These are phyloP conservation scores for Liopterus haemorrhoidalis DNA, from an alignment of 2,888 invertebrate species.

Conservation along the genomic window DNA sequence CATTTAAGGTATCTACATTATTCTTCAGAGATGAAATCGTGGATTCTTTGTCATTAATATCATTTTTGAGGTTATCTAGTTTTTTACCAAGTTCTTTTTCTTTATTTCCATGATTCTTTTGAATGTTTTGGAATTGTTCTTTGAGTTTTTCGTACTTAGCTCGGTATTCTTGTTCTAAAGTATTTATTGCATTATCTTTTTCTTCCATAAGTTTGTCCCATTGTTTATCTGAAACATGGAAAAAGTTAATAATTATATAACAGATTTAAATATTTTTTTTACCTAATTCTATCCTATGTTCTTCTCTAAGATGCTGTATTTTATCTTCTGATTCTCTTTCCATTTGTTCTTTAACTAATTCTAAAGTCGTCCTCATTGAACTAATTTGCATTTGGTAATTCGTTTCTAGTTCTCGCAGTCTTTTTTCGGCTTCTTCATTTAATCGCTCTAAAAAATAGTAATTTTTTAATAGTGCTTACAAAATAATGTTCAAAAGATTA, in stretches of 20 bases:
- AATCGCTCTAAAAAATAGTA: constrained; percentile 44
- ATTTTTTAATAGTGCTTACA: too few relatives aligned
- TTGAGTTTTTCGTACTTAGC: constrained; percentile 47
- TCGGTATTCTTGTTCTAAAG: constrained; percentile 57
- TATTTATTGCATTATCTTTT: constrained; percentile 55
- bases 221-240: constrained; percentile 51
- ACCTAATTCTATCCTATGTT: constrained; percentile 60
- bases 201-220: constrained; percentile 60
- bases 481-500: too few relatives aligned
- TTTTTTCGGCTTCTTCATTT: constrained; percentile 43
- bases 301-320: constrained; percentile 48
- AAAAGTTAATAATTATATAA: constrained; percentile 10
- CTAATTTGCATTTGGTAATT: constrained; percentile 45
- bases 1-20: constrained; percentile 45
- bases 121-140: constrained; percentile 45
- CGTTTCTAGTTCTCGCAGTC: constrained; percentile 43
- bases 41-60: constrained; percentile 41
- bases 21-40: constrained; percentile 45
- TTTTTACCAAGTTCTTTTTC: constrained; percentile 44
- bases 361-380: constrained; percentile 44
- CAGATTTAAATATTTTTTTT: constrained; percentile 15
- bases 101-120: constrained; percentile 43
- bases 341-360: constrained; percentile 48
- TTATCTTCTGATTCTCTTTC: constrained; percentile 46
- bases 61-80: constrained; percentile 44